Evolutionary conservation across 2,113 vertebrate genomes (phyloP).

Genomic region (Monopterus albus): DNA sequence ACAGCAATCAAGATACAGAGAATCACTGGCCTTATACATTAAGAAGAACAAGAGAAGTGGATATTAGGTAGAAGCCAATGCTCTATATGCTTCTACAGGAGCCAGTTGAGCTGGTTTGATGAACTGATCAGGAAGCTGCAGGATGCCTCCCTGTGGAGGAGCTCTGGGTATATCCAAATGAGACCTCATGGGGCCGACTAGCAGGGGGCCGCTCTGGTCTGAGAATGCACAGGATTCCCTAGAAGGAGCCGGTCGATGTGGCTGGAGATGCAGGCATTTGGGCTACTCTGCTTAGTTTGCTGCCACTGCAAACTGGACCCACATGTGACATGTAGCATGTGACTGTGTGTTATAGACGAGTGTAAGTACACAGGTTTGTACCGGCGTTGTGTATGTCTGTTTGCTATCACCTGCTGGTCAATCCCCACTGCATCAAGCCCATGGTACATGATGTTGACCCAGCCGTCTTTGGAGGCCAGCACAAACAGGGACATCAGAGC

Average conservation of each 20-base stretch:
- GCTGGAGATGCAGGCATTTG: background rate
- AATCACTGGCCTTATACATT: too few species aligned
- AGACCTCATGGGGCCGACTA: background rate
- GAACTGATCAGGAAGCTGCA: background rate
- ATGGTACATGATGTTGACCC: slow-evolving; percentile 98
- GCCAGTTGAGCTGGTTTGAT: background rate
- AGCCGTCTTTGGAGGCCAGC: slow-evolving; percentile 93
- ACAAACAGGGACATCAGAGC: slow-evolving; percentile 95
- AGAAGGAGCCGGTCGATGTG: background rate
- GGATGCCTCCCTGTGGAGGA: slow-evolving; percentile 1
- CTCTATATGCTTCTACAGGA: background rate
- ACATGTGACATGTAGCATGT: too few species aligned
- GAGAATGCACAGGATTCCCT: slow-evolving; percentile 7
- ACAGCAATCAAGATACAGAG: too few species aligned
- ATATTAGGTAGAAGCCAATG: background rate
- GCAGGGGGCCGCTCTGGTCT: slow-evolving; percentile 10
- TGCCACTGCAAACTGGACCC: background rate
- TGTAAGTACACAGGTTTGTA: too few species aligned
- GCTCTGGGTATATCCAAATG: slow-evolving; percentile 1
- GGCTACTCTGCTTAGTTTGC: background rate
- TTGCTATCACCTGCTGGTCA: slow-evolving; percentile 87
- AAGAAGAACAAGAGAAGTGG: background rate
- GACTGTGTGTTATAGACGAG: background rate
- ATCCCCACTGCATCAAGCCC: slow-evolving; percentile 94
- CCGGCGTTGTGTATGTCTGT: too few species aligned